Base-by-base conservation (phyloP, 2,797 vertebrate genomes). In the Hypotaenidia philippensis region DNA sequence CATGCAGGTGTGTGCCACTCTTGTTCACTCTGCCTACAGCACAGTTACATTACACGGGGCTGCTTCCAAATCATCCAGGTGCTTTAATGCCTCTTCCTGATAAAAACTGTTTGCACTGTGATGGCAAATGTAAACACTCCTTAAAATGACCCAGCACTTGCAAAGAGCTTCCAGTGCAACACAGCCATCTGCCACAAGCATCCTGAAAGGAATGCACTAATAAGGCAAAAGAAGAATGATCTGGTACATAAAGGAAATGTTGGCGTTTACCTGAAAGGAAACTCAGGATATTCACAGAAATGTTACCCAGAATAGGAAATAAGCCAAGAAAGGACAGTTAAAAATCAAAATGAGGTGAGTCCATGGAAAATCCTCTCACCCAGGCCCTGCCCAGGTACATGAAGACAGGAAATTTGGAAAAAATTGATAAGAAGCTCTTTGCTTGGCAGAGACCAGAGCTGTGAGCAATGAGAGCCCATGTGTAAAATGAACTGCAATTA, bases 1-100 rank as follows among this genome's bases (percentile, higher is more conserved):
- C 10, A 18, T 0, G 0, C 3, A 5, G 12, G 16, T 13, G 27
- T 60, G n/a, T 57, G n/a, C 16, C 14, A 71, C 59, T 60, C 65
- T n/a, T 63, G 41, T 36, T 79, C 47, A 7, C 38, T 57, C 50
- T 80, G 75, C 41, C 63, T 20, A 20, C 55, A 85, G 52, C 21
- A 75, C 18, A 89, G 64, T 40, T 55, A 47, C 36, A 20, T 8
- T 60, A 60, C 66, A 40, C 31, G 66, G 78, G 14, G 68, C 60
- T 92, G 55, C 81, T 63, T 75, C 55, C 79, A 82, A 41, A 27
- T 11, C 49, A 44, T 27, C 20, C 5, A 2, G 2, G 31, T 1
- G 14, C 83, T 76, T 77, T 74, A 40, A 59, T 25, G 32, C 23
- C 34, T 66, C 38, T 52, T 45, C 61, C 52, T 5, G 5, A 63